phyloP scores from a whole-genome alignment of 2,888 invertebrate species.

The Biston stratarius region DNA sequence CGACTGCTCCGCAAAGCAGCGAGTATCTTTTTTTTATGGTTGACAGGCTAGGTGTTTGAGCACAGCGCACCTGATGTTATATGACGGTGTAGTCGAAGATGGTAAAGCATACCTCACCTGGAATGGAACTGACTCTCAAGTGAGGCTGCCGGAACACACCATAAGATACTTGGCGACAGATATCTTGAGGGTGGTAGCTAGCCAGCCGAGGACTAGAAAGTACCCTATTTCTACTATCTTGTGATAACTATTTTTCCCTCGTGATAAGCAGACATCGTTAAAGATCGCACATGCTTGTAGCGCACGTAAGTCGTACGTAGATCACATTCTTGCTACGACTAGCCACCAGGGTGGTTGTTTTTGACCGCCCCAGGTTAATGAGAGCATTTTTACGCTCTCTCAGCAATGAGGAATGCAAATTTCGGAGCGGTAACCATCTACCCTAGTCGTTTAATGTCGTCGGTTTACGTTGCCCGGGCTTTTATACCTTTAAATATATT shows the following conservation, averaged over 20 bases:
- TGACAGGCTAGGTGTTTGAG: too few relatives aligned
- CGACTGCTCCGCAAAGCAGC: too few relatives aligned
- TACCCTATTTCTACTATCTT: too few relatives aligned
- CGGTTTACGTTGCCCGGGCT: conserved; percentile 69
- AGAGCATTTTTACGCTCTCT: conserved; percentile 83
- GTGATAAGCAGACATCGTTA: background rate
- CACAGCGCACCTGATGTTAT: too few relatives aligned
- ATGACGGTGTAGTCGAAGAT: too few relatives aligned
- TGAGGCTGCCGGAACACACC: too few relatives aligned
- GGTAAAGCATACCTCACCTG: too few relatives aligned
- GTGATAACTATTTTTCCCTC: background rate
- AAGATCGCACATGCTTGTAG: conserved; percentile 46
- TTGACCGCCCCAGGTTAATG: conserved; percentile 83
- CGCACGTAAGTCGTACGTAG: conserved; percentile 33
- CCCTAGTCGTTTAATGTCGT: conserved; percentile 75
- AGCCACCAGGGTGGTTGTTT: conserved; percentile 65
- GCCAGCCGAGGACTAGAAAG: too few relatives aligned
- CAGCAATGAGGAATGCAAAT: conserved; percentile 85
- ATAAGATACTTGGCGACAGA: too few relatives aligned
- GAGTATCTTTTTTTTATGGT: too few relatives aligned
- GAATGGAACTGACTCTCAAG: too few relatives aligned
- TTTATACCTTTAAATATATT: conserved; percentile 78
- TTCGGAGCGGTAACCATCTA: conserved; percentile 76
- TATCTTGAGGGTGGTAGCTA: too few relatives aligned
- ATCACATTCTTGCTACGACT: conserved; percentile 47